These are phyloP conservation scores for Chirona hameri DNA, from an alignment of 2,888 invertebrate species.

Conservation along the genomic window DNA sequence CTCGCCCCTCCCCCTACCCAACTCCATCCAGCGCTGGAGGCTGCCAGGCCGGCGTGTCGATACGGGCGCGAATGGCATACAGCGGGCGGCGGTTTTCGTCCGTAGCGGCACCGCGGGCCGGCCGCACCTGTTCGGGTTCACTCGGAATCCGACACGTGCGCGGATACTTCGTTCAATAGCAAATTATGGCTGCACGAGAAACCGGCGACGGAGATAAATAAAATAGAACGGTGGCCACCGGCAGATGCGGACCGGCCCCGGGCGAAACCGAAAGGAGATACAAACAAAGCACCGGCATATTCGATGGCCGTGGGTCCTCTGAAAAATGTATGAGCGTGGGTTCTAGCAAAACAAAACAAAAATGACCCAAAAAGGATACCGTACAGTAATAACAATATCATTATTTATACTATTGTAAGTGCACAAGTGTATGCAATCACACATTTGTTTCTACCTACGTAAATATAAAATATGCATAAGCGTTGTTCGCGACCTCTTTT, in stretches of 20 bases:
- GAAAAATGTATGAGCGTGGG: too few species aligned
- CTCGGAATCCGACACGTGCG: neutral
- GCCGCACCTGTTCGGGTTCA: neutral
- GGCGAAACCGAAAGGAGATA: neutral
- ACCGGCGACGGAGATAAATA: conserved; percentile 6
- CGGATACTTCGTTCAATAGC: conserved; percentile 4
- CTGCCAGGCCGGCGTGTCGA: neutral
- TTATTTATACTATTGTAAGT: too few species aligned
- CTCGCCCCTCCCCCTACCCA: neutral
- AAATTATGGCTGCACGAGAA: conserved; percentile 5
- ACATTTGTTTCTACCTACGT: too few species aligned
- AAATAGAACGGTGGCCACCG: neutral
- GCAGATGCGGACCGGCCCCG: neutral
- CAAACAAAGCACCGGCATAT: neutral
- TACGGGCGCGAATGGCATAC: neutral
- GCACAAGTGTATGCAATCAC: too few species aligned
- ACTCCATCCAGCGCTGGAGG: neutral
- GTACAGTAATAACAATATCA: too few species aligned
- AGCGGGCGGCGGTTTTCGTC: neutral
- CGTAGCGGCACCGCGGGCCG: neutral
- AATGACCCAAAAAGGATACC: too few species aligned
- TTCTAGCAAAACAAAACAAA: too few species aligned
- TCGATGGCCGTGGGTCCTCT: too few species aligned
- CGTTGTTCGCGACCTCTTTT: too few species aligned
- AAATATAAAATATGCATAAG: too few species aligned